A percentile compares a stretch with the other conserved stretches of the same genome.
These are phyloP conservation scores for Drosophila maculinotata DNA, from an alignment of 2,888 invertebrate genomes.

Conservation along the genomic window DNA sequence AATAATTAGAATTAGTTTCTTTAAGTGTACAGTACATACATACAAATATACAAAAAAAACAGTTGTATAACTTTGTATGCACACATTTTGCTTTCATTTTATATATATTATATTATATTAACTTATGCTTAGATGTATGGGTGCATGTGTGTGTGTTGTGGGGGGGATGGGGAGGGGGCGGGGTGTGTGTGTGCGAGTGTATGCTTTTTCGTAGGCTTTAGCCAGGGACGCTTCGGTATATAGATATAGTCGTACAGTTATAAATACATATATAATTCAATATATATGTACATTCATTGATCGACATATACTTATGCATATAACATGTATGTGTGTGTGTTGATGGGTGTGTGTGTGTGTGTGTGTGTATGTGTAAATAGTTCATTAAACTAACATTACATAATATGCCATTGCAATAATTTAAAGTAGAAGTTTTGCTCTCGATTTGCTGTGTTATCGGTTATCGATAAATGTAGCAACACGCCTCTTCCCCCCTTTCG, in stretches of 20 bases:
- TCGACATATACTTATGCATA: conserved; percentile 15
- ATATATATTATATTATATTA: conserved; percentile 42
- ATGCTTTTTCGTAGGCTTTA: neutral
- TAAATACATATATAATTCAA: conserved; percentile 12
- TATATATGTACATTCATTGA: conserved; percentile 18
- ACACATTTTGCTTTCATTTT: conserved; percentile 29
- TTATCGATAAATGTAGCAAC: conserved; percentile 26
- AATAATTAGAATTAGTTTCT: conserved; percentile 51
- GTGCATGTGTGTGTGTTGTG: conserved; percentile 9
- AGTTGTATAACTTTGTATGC: conserved; percentile 55
- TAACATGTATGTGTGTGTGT: conserved; percentile 23
- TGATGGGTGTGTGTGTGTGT: conserved; percentile 12
- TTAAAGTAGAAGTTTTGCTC: conserved; percentile 57
- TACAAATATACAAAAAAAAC: conserved; percentile 53
- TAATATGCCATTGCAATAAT: conserved; percentile 58
- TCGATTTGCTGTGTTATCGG: conserved; percentile 24
- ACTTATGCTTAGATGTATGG: conserved; percentile 48
- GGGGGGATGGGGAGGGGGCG: too few species aligned
- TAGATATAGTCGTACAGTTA: neutral
- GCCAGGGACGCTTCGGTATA: conserved; percentile 12
- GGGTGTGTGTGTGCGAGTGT: conserved; percentile 1
- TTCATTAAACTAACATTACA: conserved; percentile 63
- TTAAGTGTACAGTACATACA: conserved; percentile 48
- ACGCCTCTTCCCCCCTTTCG: conserved; percentile 1
- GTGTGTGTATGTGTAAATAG: conserved; percentile 31